These are phyloP conservation scores for Yponomeuta plumbellus DNA, from an alignment of 2,888 invertebrate genomes.

Conservation along the genomic window DNA sequence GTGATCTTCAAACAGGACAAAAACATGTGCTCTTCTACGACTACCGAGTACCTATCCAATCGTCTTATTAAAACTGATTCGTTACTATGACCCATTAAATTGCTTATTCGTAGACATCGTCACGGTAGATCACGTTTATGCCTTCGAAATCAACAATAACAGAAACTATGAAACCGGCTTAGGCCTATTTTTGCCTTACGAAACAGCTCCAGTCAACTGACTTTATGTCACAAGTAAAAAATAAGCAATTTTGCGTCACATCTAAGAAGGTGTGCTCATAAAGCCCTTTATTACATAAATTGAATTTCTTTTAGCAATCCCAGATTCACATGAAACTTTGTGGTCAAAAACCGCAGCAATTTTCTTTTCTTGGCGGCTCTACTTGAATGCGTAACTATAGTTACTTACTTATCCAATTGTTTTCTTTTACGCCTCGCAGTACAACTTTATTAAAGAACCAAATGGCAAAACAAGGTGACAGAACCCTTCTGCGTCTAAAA, in stretches of 20 bases:
- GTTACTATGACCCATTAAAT: background rate
- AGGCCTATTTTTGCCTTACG: background rate
- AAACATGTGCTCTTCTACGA: background rate
- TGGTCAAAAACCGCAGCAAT: slow-evolving; percentile 45
- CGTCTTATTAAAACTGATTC: background rate
- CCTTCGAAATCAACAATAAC: background rate
- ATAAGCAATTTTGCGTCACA: background rate
- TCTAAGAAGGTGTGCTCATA: background rate
- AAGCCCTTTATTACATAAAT: slow-evolving; percentile 25
- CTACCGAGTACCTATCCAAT: background rate
- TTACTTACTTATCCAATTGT: background rate
- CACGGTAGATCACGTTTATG: background rate
- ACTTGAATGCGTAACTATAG: background rate
- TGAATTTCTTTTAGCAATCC: slow-evolving; percentile 35
- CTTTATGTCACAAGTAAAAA: background rate
- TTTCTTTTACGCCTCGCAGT: background rate
- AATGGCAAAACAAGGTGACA: slow-evolving; percentile 16
- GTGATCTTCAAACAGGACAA: too few species aligned
- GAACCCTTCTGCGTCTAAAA: slow-evolving; percentile 16
- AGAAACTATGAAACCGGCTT: background rate
- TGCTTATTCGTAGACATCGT: background rate
- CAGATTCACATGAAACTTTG: slow-evolving; percentile 33
- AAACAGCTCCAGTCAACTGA: background rate
- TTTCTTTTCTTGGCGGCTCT: slow-evolving; percentile 27
- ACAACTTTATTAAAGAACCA: slow-evolving; percentile 1